phyloP scores from a whole-genome alignment of 2,113 vertebrate genomes.

The Sorex fumeus region DNA sequence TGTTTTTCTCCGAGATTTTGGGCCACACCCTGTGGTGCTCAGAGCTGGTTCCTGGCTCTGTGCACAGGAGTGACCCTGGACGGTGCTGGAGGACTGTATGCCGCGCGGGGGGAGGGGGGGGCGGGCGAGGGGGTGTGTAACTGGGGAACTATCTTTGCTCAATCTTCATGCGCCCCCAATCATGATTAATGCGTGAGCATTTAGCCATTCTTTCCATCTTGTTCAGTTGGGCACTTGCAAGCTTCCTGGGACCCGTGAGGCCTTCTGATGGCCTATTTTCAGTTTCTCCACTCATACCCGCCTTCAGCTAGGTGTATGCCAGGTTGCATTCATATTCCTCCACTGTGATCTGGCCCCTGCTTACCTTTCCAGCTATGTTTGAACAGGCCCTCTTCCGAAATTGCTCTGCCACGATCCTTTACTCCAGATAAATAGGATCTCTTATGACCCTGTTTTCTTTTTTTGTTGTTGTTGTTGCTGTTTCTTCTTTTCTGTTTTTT shows the following conservation, averaged over 20 bases:
- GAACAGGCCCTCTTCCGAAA: background rate
- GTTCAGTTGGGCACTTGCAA: slow-evolving; percentile 2
- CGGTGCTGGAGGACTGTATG: too few relatives aligned
- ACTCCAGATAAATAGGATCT: background rate
- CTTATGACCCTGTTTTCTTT: background rate
- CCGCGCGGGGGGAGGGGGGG: background rate
- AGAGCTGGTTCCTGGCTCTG: too few relatives aligned
- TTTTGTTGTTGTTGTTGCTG: too few relatives aligned
- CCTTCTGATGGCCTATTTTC: background rate
- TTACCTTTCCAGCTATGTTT: background rate
- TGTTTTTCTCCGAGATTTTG: background rate
- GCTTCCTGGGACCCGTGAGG: background rate
- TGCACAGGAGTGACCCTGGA: too few relatives aligned
- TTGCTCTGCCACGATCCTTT: background rate
- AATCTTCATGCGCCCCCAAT: too few relatives aligned
- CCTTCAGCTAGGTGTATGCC: background rate
- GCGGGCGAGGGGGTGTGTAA: background rate
- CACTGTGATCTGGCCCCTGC: background rate
- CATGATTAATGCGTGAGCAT: background rate
- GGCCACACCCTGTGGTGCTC: background rate
- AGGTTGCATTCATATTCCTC: background rate
- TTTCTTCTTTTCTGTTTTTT: too few relatives aligned
- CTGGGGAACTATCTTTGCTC: too few relatives aligned
- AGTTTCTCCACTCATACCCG: background rate
- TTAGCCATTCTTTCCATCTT: slow-evolving; percentile 33